These are phyloP conservation scores for Nothura maculosa DNA, from an alignment of 2,797 vertebrate species.

Conservation along the genomic window DNA sequence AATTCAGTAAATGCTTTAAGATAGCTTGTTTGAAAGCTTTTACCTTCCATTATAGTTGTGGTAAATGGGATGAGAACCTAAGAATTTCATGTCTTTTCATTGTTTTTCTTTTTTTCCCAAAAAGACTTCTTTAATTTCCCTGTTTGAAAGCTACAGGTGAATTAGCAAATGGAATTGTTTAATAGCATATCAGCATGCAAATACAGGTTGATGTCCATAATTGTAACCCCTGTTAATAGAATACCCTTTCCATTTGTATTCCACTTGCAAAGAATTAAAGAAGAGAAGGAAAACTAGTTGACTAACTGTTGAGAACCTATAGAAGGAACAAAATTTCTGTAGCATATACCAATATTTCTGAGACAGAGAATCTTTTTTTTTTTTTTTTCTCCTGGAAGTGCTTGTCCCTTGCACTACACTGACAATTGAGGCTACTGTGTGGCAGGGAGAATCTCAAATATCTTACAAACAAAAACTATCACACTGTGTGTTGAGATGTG, in stretches of 20 bases:
- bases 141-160: background rate
- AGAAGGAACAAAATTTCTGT: background rate
- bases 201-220: background rate
- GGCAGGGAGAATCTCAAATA: background rate
- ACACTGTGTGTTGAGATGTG: too few species aligned
- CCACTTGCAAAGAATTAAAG: background rate
- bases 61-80: background rate
- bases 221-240: background rate
- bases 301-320: background rate
- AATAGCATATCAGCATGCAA: background rate
- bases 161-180: background rate
- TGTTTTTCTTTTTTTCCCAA: background rate
- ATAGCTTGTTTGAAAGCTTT: background rate
- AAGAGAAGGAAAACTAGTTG: background rate
- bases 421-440: background rate
- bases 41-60: background rate
- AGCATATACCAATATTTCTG: background rate
- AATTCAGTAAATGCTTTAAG: background rate
- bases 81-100: background rate
- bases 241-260: background rate
- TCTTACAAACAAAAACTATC: background rate
- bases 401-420: background rate
- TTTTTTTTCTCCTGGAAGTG: background rate
- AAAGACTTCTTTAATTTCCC: accelerated
- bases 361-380: background rate